Percentiles rank a stretch among this genome's conserved stretches.
phyloP scores from a whole-genome alignment of 2,797 vertebrate species.

The Linurgus olivaceus region DNA sequence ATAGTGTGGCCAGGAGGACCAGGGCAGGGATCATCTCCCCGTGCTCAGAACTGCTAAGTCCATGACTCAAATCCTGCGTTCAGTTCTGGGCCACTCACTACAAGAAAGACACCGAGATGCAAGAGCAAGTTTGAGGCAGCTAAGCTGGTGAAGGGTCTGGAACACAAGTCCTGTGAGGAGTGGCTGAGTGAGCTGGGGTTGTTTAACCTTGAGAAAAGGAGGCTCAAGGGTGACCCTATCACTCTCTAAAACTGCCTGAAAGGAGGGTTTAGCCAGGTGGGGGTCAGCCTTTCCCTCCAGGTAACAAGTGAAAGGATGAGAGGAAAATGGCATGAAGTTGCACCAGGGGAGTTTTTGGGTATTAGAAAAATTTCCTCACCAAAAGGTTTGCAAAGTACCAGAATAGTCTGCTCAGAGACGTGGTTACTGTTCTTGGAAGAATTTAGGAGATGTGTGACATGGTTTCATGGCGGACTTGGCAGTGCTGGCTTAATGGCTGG shows the following conservation, averaged over 20 bases:
- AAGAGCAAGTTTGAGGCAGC: background rate
- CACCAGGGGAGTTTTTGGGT: background rate
- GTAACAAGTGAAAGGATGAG: background rate
- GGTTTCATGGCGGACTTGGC: background rate
- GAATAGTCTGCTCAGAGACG: background rate
- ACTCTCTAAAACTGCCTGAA: background rate
- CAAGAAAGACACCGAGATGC: background rate
- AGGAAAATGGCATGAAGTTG: background rate
- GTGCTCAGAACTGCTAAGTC: background rate
- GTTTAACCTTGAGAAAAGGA: background rate
- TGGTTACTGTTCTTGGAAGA: background rate
- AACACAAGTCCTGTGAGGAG: background rate
- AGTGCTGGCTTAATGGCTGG: background rate
- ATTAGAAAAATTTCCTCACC: background rate
- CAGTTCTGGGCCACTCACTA: background rate
- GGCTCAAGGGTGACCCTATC: background rate
- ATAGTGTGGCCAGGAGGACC: background rate
- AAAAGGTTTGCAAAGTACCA: background rate
- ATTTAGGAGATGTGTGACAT: background rate
- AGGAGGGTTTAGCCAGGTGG: background rate
- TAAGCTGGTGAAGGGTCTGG: background rate
- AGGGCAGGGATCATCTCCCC: accelerated
- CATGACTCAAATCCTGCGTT: background rate
- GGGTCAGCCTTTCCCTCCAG: background rate
- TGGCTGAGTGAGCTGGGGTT: background rate